Evolutionary conservation across 2,113 vertebrate genomes (phyloP), one percentile per base, ranked within the genome.

Genomic region (Ceyx cyanopectus): DNA sequence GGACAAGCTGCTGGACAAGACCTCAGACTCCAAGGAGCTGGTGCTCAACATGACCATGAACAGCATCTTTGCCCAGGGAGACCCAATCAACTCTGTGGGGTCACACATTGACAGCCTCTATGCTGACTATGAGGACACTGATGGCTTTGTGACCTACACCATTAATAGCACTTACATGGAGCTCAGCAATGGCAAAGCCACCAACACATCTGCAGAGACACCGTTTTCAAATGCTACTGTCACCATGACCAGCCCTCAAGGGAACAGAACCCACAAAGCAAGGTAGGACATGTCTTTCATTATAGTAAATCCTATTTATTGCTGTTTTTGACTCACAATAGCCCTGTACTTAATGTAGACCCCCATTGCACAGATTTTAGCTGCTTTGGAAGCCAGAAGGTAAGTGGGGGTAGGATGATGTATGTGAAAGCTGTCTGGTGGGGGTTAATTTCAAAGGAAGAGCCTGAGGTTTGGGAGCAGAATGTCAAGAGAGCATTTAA

Each of bases 261-360:
- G 98, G 50, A 97, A 98, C 93, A 98, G 98, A 72, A 98, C 98
- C 16, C 99, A 99, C 97, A 99, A 99, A 96, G 98, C 98, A 94
- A 99, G 99, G 99, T 99, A 98, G 91, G 97, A 23, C 1, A 3
- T 18, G 3, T 41, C 32, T 85, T 81, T 70, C 17, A 6, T 66
- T 13, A 6, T 26, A 45, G 22, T 61, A 9, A 46, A 61, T 61
- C 40, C n/a, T 24, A 3, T 32, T 72, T 54, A 2, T 61, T 67
- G 62, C 34, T 83, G 1, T 24, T 70, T 12, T 79, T 2, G 1
- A 30, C 62, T 91, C 2, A 0, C 30, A 22, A 46, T 8, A 77
- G 61, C 51, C 20, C 69, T 43, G 5, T 56, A 18, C 23, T 46
- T 57, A n/a, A 6, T 74, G 41, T 24, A 70, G 69, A 48, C 62